These are phyloP conservation scores for Cryptoblepharus egeriae DNA, from an alignment of 2,797 vertebrate genomes.

Conservation along the genomic window DNA sequence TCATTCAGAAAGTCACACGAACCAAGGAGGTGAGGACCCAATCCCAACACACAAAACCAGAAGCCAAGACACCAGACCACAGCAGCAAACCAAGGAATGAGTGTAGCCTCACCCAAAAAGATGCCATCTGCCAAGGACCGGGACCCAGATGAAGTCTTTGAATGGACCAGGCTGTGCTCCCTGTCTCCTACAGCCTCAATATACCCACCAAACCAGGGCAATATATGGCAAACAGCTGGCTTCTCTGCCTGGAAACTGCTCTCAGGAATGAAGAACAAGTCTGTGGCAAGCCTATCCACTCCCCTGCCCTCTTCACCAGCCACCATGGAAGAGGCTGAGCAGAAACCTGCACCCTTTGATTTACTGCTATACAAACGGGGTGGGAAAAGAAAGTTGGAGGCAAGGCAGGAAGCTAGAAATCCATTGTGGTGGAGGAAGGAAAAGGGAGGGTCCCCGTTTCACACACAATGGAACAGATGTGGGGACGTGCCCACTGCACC, in stretches of 20 bases:
- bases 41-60: too few relatives aligned
- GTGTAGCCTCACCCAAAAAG: neutral
- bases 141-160: neutral
- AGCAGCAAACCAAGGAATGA: neutral
- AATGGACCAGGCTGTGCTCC: neutral
- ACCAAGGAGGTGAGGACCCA: too few relatives aligned
- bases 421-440: conserved; percentile 9
- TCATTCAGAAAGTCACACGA: neutral
- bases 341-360: accelerated
- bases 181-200: accelerated
- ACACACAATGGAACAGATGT: conserved; percentile 22
- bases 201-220: neutral
- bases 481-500: neutral
- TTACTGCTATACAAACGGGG: neutral
- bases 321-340: neutral
- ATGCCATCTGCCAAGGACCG: neutral
- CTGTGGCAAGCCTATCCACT: neutral
- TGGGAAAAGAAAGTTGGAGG: neutral
- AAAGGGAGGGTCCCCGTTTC: accelerated
- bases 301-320: too few relatives aligned
- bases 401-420: conserved; percentile 41
- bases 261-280: accelerated
- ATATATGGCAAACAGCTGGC: neutral
- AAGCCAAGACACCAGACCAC: accelerated
- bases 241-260: neutral